Base-by-base conservation (phyloP, 2,113 vertebrate species). In the Erythrocebus patas region DNA sequence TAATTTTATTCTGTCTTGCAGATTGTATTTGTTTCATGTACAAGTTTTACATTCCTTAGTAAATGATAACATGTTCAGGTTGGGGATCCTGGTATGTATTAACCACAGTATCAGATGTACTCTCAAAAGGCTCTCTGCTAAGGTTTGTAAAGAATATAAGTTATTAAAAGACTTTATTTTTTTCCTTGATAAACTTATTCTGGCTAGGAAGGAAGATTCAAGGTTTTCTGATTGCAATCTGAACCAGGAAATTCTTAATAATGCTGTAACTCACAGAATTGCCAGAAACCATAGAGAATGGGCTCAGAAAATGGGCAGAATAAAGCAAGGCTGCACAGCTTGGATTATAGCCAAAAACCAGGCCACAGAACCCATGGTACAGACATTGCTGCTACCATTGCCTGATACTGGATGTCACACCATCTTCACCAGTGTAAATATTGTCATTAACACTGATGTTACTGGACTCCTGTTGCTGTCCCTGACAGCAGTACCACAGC, bases 221-320 rank as follows among this genome's bases (percentile, higher is more conserved):
- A 66, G 35, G 1, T 88, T 91, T 95, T 66, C 22, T n/a, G 70
- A 38, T n/a, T 50, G 48, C 23, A 43, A 2, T 64, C 27, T 50
- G n/a, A 96, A 80, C n/a, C 57, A 83, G 92, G 82, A 82, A 96
- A 86, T 89, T 81, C 68, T 75, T 95, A 75, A 86, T 61, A 25
- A 86, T 43, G 40, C 43, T 20, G 32, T 66, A 43, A 95, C 66
- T 91, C 85, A 66, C 10, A 27, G 48, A 84, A 35, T 72, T 61
- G 25, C 30, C 40, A n/a, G 45, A 50, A 78, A 89, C 17, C 40
- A 23, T 18, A 73, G 76, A 38, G 25, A 79, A 59, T 13, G 27
- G 5, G 8, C 13, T 85, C 50, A 57, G 66, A 95, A 96, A 93
- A n/a, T 64, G 20, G n/a, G 14, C 55, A 78, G 57, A 92, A 83